A percentile compares a stretch with the other conserved stretches of the same genome.
These are phyloP conservation scores for Melanotaenia duboulayi DNA, from an alignment of 2,113 vertebrate species.

Conservation along the genomic window DNA sequence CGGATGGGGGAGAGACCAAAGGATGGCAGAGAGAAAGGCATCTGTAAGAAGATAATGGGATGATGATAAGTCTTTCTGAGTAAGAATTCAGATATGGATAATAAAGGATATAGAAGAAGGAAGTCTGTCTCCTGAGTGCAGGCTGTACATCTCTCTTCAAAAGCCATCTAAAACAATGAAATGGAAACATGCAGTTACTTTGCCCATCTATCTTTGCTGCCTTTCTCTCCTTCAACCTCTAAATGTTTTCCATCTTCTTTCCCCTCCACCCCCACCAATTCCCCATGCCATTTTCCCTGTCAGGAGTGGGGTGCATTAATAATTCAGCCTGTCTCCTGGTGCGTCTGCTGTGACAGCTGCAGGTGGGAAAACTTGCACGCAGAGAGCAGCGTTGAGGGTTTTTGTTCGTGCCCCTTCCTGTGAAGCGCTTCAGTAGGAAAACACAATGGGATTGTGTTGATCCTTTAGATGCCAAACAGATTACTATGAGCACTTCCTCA, in stretches of 20 bases:
- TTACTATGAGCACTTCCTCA: slow-evolving; percentile 40
- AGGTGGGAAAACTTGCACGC: slow-evolving; percentile 40
- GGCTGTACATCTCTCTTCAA: slow-evolving; percentile 36
- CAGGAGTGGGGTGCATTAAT: slow-evolving; percentile 34
- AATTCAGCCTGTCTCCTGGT: slow-evolving; percentile 38
- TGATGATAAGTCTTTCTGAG: slow-evolving; percentile 31
- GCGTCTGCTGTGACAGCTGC: slow-evolving; percentile 55
- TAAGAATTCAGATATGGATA: slow-evolving; percentile 47
- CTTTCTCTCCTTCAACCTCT: slow-evolving; percentile 1
- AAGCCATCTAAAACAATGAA: slow-evolving; percentile 25
- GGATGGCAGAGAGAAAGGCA: slow-evolving; percentile 17
- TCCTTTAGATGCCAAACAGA: slow-evolving; percentile 44
- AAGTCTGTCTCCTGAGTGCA: slow-evolving; percentile 30
- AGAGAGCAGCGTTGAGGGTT: slow-evolving; percentile 8
- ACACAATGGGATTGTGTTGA: slow-evolving; percentile 48
- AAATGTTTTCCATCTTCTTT: slow-evolving; percentile 9
- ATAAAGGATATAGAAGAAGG: slow-evolving; percentile 47
- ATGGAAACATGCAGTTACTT: slow-evolving; percentile 2
- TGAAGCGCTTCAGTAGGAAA: slow-evolving; percentile 41
- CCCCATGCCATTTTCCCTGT: slow-evolving; percentile 5
- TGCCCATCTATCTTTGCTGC: background rate
- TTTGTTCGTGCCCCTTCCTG: slow-evolving; percentile 49
- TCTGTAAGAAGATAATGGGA: slow-evolving; percentile 49
- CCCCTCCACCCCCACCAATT: too few species aligned
- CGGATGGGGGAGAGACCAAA: slow-evolving; percentile 59